Conservation (phyloP, 2,797 vertebrate species). For the Eurystomus glaucurus region DNA sequence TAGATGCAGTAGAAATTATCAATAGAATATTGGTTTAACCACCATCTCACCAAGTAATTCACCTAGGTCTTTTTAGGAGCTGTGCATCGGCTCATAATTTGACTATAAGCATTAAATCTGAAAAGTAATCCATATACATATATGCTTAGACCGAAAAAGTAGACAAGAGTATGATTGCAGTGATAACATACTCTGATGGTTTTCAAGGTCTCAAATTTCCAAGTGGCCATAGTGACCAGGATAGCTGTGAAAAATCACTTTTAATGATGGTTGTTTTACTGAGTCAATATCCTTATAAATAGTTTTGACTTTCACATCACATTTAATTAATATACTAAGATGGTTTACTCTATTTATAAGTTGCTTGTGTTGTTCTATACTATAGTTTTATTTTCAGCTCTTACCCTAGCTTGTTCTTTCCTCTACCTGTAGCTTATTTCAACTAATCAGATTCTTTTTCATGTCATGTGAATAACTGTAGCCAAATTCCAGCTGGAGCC, state of each 20-base stretch:
- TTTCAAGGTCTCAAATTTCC: not conserved
- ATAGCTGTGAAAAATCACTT: not conserved
- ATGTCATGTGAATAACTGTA: not conserved
- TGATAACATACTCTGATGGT: not conserved
- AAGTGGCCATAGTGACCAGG: not conserved
- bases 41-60: rapidly evolving
- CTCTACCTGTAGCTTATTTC: not conserved
- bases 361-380: not conserved
- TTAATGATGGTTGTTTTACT: not conserved
- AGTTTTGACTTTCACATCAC: not conserved
- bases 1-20: not conserved
- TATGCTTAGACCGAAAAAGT: not conserved
- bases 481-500: not conserved
- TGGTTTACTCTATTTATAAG: not conserved
- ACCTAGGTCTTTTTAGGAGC: not conserved
- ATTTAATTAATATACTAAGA: not conserved
- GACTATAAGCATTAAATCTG: not conserved
- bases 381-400: not conserved
- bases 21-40: not conserved
- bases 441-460: not conserved
- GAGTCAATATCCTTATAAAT: not conserved
- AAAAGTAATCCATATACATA: not conserved
- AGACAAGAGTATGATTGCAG: not conserved
- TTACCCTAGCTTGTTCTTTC: not conserved
- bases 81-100: not conserved